These are phyloP conservation scores for Conchocele bisecta DNA, from an alignment of 2,888 invertebrate genomes.

Conservation along the genomic window DNA sequence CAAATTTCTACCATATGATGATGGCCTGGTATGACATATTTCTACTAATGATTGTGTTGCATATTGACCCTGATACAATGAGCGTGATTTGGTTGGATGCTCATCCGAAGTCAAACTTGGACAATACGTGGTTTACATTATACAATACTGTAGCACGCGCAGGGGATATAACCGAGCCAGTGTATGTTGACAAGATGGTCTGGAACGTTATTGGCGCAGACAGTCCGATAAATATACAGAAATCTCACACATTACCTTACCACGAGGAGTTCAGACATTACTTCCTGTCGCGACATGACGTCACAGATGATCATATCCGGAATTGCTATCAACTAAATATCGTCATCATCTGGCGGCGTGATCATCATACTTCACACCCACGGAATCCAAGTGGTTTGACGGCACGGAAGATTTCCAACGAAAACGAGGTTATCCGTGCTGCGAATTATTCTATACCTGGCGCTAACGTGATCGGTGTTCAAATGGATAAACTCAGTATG, in stretches of 20 bases:
- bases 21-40: slow-evolving; percentile 78
- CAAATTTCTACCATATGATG: slow-evolving; percentile 79
- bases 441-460: slow-evolving; percentile 62
- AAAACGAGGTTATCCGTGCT: slow-evolving; percentile 73
- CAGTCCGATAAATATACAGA: slow-evolving; percentile 75
- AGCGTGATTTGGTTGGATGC: slow-evolving; percentile 78
- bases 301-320: slow-evolving; percentile 44
- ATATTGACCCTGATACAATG: slow-evolving; percentile 64
- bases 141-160: slow-evolving; percentile 73
- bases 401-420: slow-evolving; percentile 79
- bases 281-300: slow-evolving; percentile 68
- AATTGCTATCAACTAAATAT: slow-evolving; percentile 75
- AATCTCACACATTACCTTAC: slow-evolving; percentile 66
- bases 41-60: slow-evolving; percentile 69
- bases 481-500: slow-evolving; percentile 77
- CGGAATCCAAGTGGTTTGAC: slow-evolving; percentile 78
- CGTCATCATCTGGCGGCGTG: slow-evolving; percentile 78
- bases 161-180: slow-evolving; percentile 61
- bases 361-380: slow-evolving; percentile 81
- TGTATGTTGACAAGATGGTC: slow-evolving; percentile 67
- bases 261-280: slow-evolving; percentile 77
- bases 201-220: slow-evolving; percentile 79
- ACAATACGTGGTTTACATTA: slow-evolving; percentile 74
- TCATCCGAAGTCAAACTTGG: slow-evolving; percentile 76
- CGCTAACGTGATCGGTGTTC: slow-evolving; percentile 68